A percentile compares a stretch with the other conserved stretches of the same genome.
phyloP scores from a whole-genome alignment of 2,797 vertebrate species.

The Coluber constrictor region DNA sequence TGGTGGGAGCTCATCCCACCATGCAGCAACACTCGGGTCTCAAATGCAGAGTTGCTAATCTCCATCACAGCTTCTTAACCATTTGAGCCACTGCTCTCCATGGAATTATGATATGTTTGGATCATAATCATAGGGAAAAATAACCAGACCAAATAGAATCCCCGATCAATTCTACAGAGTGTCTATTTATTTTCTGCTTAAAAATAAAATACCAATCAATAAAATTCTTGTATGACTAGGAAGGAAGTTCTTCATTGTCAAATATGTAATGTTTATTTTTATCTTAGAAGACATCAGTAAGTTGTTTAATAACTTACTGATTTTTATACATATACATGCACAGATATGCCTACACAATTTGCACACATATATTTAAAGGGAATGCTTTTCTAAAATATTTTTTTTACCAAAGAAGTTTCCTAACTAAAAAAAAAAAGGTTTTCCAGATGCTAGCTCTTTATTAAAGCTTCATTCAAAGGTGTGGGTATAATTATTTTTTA shows the following conservation, averaged over 20 bases:
- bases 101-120: neutral
- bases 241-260: neutral
- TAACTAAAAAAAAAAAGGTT: constrained; percentile 12
- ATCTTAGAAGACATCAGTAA: neutral
- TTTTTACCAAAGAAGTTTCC: neutral
- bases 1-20: neutral
- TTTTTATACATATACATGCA: neutral
- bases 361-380: neutral
- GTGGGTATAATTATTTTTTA: constrained; percentile 18
- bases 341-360: neutral
- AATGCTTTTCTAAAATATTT: neutral
- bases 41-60: neutral
- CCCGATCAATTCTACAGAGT: neutral
- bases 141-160: constrained; percentile 13
- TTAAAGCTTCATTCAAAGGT: constrained; percentile 36
- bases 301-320: neutral
- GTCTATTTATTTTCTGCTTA: neutral
- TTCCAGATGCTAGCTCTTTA: constrained; percentile 4
- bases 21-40: neutral
- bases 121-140: constrained; percentile 32
- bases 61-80: neutral
- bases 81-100: neutral
- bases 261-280: neutral
- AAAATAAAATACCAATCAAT: neutral
- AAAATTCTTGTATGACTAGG: neutral